Base-by-base conservation (phyloP, 2,797 vertebrate genomes). In the Semotilus atromaculatus region DNA sequence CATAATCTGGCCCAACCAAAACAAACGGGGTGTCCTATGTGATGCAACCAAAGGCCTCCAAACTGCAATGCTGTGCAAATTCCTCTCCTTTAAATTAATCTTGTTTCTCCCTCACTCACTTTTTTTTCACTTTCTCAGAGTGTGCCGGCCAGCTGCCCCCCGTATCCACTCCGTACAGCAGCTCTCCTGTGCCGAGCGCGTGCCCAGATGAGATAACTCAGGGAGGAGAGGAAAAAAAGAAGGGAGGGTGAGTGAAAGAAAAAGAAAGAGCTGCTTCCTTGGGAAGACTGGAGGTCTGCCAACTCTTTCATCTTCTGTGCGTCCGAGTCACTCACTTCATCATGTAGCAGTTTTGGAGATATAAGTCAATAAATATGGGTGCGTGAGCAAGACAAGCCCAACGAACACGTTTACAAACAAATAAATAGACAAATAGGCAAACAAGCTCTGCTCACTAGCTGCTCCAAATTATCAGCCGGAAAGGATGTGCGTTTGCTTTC, bases 161-260 rank as follows among this genome's bases (percentile, higher is more conserved):
- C 71, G 83, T 81, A 87, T 86, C 82, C 86, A 51, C 84, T 71
- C 77, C 21, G 62, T 87, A 84, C 83, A 88, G 88, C 83, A 81
- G 87, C 88, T 89, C 86, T 88, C 88, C 88, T 92, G 91, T 90
- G 89, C 91, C 91, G 89, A 93, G 91, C 88, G 92, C 86, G 93
- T 95, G 94, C 92, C 94, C 94, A 94, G 92, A 94, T 94, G 94
- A 95, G 94, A 95, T 95, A 95, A 95, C 93, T 94, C 71, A 14
- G 90, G 86, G 88, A 89, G 88, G 85, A 81, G 88, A 81, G 89
- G 79, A 82, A 80, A 82, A 84, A 77, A 72, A 85, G 86, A 88
- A 89, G 92, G 91, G 90, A 83, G 88, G 88, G 86, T 91, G 87
- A 91, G 90, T 40, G 88, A 90, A 86, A 85, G 86, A 85, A 74